phyloP scores from a whole-genome alignment of 92 coral and sea anemone species.

The Parazoanthus swiftii region DNA sequence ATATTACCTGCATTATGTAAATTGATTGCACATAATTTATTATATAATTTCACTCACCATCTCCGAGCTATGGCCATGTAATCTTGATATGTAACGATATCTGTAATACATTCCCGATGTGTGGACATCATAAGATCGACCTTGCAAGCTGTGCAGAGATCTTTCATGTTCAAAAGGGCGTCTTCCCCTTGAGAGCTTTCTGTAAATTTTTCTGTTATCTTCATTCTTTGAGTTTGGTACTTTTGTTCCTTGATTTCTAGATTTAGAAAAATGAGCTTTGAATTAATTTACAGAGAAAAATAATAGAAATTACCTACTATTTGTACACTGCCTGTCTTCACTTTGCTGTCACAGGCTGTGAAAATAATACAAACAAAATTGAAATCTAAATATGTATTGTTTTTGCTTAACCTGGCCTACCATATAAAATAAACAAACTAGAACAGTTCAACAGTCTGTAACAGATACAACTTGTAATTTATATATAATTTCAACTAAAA shows the following conservation, averaged over 20 bases:
- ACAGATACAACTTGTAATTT: too few relatives aligned
- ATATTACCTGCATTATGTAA: not conserved
- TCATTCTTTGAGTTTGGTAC: conserved; percentile 12
- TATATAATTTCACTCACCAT: conserved; percentile 55
- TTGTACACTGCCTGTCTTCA: not conserved
- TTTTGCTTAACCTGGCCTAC: too few relatives aligned
- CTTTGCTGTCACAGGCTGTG: too few relatives aligned
- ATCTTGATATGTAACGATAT: conserved; percentile 76
- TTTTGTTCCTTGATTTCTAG: not conserved
- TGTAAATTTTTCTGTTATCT: conserved; percentile 30
- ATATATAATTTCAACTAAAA: too few relatives aligned
- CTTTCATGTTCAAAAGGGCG: conserved; percentile 77
- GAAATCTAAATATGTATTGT: too few relatives aligned
- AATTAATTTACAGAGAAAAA: not conserved
- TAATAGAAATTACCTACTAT: too few relatives aligned
- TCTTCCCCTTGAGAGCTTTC: conserved; percentile 41
- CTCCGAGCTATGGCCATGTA: conserved; percentile 65
- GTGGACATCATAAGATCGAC: conserved; percentile 56
- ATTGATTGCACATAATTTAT: not conserved
- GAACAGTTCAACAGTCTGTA: too few relatives aligned
- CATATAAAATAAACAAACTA: too few relatives aligned
- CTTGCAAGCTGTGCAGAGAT: conserved; percentile 45
- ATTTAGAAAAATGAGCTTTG: not conserved
- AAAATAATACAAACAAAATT: too few relatives aligned
- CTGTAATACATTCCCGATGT: conserved; percentile 75